phyloP scores from a whole-genome alignment of 2,888 invertebrate genomes.

The Tenthredo distinguenda region DNA sequence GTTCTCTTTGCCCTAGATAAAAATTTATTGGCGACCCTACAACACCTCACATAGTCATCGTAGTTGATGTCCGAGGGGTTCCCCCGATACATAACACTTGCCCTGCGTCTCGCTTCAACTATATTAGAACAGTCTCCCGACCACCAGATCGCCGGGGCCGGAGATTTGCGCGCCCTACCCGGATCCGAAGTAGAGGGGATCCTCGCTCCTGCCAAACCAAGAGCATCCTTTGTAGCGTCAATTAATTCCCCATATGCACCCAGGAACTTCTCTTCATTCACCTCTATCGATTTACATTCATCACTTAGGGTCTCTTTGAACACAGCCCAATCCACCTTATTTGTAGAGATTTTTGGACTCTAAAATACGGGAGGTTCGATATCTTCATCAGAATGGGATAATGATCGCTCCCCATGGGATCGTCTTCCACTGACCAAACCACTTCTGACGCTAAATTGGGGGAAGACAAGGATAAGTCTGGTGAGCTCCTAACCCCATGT shows the following conservation, averaged over 20 bases:
- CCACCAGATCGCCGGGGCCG: conserved; percentile 10
- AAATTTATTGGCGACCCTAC: neutral
- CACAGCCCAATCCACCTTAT: neutral
- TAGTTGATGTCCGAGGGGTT: neutral
- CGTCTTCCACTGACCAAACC: neutral
- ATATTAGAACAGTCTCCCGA: neutral
- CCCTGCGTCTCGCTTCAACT: neutral
- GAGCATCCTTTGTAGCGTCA: too few species aligned
- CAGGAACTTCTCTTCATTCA: too few species aligned
- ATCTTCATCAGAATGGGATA: neutral
- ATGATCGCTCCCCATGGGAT: conserved; percentile 15
- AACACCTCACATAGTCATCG: neutral
- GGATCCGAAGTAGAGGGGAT: too few species aligned
- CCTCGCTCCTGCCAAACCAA: too few species aligned
- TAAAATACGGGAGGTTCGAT: neutral
- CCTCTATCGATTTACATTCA: too few species aligned
- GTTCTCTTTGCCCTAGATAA: neutral
- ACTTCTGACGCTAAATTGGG: neutral
- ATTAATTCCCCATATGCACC: neutral
- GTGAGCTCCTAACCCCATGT: neutral
- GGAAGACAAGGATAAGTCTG: neutral
- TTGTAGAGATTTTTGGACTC: neutral
- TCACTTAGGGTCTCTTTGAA: neutral
- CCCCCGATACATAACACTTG: neutral
- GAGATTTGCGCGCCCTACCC: too few species aligned